Conservation (phyloP, 2,888 invertebrate species). For the Dynastes tityus region DNA sequence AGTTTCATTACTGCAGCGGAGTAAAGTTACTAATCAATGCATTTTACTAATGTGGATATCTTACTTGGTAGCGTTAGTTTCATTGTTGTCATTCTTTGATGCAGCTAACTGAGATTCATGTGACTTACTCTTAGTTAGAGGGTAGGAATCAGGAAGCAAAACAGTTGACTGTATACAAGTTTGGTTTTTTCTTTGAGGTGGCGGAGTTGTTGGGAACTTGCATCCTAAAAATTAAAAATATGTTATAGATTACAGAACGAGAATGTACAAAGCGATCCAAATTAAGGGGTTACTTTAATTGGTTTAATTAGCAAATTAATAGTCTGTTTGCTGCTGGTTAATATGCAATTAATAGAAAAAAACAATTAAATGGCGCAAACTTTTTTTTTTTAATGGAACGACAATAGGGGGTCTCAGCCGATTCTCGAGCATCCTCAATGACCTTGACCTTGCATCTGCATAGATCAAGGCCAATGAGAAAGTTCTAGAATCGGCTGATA, state of each 20-base stretch:
- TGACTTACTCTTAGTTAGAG: constrained; percentile 91
- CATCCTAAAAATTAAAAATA: constrained; percentile 67
- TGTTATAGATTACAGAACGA: neutral
- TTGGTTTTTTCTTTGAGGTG: constrained; percentile 82
- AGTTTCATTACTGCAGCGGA: constrained; percentile 62
- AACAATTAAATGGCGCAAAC: too few species aligned
- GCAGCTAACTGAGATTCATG: constrained; percentile 92
- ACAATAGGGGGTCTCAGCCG: too few species aligned
- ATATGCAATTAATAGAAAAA: too few species aligned
- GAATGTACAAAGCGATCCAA: neutral
- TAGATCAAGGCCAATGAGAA: too few species aligned
- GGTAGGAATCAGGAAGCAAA: constrained; percentile 73
- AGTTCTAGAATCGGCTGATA: too few species aligned
- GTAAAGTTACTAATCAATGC: neutral
- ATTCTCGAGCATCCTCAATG: too few species aligned
- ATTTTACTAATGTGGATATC: neutral
- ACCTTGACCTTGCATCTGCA: too few species aligned
- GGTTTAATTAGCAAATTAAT: too few species aligned
- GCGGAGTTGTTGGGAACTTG: constrained; percentile 89
- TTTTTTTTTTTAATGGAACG: too few species aligned
- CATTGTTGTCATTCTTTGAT: constrained; percentile 74
- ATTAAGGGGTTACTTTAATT: too few species aligned
- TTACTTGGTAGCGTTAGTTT: constrained; percentile 66
- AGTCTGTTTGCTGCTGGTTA: too few species aligned
- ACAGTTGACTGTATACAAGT: constrained; percentile 64